Base-by-base conservation (phyloP, 1,140 invertebrate species). In the Trichonephila clavata region DNA sequence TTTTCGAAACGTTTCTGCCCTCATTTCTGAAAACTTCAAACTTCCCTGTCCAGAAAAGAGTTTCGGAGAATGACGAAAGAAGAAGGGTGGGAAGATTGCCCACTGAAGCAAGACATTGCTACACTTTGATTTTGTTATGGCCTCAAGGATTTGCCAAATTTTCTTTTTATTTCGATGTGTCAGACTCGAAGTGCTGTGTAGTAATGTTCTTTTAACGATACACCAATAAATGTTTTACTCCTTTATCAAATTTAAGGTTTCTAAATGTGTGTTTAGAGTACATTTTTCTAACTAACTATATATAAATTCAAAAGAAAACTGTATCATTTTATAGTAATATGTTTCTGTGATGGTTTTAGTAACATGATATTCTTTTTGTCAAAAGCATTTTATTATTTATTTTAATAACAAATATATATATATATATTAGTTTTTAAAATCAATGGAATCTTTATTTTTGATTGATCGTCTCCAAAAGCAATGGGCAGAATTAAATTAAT, bases 51-150 rank as follows among this genome's bases (percentile, higher is more conserved):
- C 68, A 71, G 68, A 27, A 71, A 71, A 71, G 68, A 71, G 68
- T 24, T 71, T 24, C 24, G 2, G 24, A 71, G 14, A 71, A 24
- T 13, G 27, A 32, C 8, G 68, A 71, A 71, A 71, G 24, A 71
- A 71, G 24, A 24, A 32, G 24, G 68, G 21, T 18, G n/a, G 68
- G 24, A 71, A 71, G n/a, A 24, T 71, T 71, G 27, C 24, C 27
- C 24, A 71, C 68, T 71, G 27, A 27, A 71, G n/a, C 68, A 27
- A 71, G 24, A 71, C 68, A 71, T 71, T 71, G 68, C 68, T 71
- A 13, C 68, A 27, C 68, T 71, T 71, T 71, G 68, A 71, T 71
- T 71, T 71, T 27, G 68, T 71, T 71, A 71, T 71, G 68, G 68
- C 68, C 68, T 71, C 68, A 16, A 71, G 68, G 68, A 71, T 71